Conservation (phyloP, 2,797 vertebrate genomes). For the Sternarchorhynchus goeldii region DNA sequence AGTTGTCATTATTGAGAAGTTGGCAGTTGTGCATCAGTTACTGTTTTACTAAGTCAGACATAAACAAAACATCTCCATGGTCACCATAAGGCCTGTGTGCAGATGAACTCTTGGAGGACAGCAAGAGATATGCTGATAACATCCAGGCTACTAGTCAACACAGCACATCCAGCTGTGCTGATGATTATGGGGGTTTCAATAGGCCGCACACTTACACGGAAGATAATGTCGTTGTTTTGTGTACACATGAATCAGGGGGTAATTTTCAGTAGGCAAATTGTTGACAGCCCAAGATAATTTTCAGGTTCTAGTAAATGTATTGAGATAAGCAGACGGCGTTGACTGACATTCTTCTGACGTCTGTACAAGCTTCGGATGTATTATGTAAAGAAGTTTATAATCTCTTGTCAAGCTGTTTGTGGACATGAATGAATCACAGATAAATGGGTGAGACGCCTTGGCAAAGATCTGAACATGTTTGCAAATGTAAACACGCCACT, state of each 20-base stretch:
- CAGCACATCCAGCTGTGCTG: neutral
- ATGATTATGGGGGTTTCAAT: no score
- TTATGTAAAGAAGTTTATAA: conserved; percentile 6
- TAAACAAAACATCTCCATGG: neutral
- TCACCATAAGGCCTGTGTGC: neutral
- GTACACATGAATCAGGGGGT: neutral
- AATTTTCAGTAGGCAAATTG: neutral
- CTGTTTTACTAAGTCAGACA: neutral
- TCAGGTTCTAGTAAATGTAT: conserved; percentile 5
- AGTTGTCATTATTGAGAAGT: neutral
- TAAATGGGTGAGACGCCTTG: neutral
- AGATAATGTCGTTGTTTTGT: neutral
- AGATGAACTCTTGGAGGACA: neutral
- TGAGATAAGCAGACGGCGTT: neutral
- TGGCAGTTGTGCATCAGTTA: conserved; percentile 16
- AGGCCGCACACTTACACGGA: neutral
- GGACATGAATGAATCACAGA: neutral
- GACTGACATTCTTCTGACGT: neutral
- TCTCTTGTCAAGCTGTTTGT: neutral
- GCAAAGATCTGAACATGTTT: conserved; percentile 33
- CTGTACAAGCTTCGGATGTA: neutral
- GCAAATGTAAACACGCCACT: neutral
- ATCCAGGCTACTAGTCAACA: neutral
- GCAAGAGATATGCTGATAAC: neutral
- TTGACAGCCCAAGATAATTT: neutral